phyloP scores from a whole-genome alignment of 2,888 invertebrate species.

The Chorisops tibialis region DNA sequence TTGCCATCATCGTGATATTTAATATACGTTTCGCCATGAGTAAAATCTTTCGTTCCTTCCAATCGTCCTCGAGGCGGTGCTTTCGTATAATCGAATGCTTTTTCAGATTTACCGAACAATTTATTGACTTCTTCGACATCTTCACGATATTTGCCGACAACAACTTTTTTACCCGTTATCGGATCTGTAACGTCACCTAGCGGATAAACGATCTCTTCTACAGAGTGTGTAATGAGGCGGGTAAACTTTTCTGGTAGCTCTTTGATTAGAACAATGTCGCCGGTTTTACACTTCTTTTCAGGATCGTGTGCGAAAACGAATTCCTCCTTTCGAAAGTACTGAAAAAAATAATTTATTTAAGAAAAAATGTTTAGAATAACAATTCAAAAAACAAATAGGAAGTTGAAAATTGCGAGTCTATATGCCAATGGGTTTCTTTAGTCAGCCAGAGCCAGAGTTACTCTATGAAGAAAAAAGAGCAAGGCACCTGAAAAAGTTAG shows the following conservation, averaged over 20 bases:
- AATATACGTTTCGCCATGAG: slow-evolving; percentile 70
- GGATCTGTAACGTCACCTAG: slow-evolving; percentile 85
- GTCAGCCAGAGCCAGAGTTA: too few relatives aligned
- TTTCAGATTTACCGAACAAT: slow-evolving; percentile 66
- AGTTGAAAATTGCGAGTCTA: too few relatives aligned
- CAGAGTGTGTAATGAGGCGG: slow-evolving; percentile 72
- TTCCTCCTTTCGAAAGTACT: slow-evolving; percentile 76
- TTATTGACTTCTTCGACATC: slow-evolving; percentile 65
- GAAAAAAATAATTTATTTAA: slow-evolving; percentile 27
- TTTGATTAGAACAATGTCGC: slow-evolving; percentile 78
- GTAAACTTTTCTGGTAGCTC: slow-evolving; percentile 70
- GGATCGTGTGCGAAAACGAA: slow-evolving; percentile 78
- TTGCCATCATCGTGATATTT: slow-evolving; percentile 76
- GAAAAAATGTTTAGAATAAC: too few relatives aligned
- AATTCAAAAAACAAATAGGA: too few relatives aligned
- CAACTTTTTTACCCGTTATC: slow-evolving; percentile 74
- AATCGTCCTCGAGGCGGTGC: slow-evolving; percentile 78
- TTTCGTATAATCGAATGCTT: slow-evolving; percentile 70
- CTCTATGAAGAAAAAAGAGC: too few relatives aligned
- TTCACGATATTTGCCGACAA: slow-evolving; percentile 70
- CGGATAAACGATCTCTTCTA: slow-evolving; percentile 75
- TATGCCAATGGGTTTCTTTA: too few relatives aligned
- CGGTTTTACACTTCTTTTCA: slow-evolving; percentile 70
- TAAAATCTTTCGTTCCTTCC: slow-evolving; percentile 78
- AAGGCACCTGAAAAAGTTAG: too few relatives aligned